Evolutionary conservation across 2,113 vertebrate species (phyloP), one percentile per base, ranked within the genome.

Genomic region (Myocastor coypus): DNA sequence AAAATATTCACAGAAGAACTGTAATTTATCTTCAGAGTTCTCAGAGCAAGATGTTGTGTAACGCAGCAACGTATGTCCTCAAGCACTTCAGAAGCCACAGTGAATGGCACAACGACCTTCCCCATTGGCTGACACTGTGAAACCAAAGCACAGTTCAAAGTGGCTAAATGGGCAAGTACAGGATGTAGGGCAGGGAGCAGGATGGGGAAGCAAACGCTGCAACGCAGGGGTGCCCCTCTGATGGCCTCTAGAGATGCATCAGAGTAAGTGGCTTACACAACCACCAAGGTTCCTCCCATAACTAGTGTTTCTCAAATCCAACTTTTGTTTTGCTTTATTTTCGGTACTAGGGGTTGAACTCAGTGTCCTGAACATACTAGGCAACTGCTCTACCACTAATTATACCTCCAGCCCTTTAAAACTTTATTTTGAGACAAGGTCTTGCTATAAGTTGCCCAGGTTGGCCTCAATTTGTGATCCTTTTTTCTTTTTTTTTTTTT

Each of bases 1-100:
- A 66, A 64, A 78, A 68, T 83, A 92, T 83, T 89, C 66, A 92
- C 42, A 89, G 75, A 95, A 94, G 28, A 87, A 66, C 78, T 75
- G 28, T 52, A 94, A 89, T 78, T 80, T 96, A 52, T 86, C 37
- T 57, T 91, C 40, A 28, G 8, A 75, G 32, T 81, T 96, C 68
- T 95, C 81, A 73, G 52, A 89, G 37, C n/a, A 28, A 92, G 68
- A 50, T 34, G n/a, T 50, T 91, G 81, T 86, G 28, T 42, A 90
- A 95, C 73, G 83, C 4, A 71, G 59, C 50, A 26, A 75, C 11
- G 10, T 42, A n/a, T 64, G 24, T 77, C 24, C 17, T 81, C 42
- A 77, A 64, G 26, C 77, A 68, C 69, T 88, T 10, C 2, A 52
- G 55, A 91, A 10, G 46, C 22, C 50, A 32, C 34, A 78, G 14